phyloP scores from a whole-genome alignment of 2,888 invertebrate genomes.

The Ecdyonurus torrentis region DNA sequence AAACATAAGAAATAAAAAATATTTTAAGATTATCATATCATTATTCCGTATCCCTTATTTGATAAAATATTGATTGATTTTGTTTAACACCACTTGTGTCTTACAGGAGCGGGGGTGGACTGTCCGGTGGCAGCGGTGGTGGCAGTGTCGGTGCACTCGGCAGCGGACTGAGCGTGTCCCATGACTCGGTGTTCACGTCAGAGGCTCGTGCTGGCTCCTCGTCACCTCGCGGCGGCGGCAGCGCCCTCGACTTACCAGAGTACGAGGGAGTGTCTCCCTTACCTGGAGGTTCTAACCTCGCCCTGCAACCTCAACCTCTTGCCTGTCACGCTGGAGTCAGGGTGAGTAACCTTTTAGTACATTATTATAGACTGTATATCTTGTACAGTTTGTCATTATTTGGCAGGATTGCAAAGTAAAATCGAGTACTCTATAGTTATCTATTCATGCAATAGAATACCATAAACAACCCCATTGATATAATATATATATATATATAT shows the following conservation, averaged over 20 bases:
- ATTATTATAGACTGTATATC: too few relatives aligned
- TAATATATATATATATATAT: too few relatives aligned
- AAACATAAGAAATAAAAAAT: too few relatives aligned
- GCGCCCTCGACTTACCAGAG: background rate
- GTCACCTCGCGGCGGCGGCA: background rate
- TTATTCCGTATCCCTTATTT: too few relatives aligned
- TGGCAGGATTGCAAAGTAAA: too few relatives aligned
- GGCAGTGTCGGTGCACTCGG: background rate
- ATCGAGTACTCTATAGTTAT: too few relatives aligned
- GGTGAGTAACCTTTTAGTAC: conserved; percentile 17
- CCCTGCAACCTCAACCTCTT: conserved; percentile 12
- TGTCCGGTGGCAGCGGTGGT: conserved; percentile 27
- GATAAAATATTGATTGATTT: too few relatives aligned
- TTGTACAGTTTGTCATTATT: too few relatives aligned
- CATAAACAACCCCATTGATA: too few relatives aligned
- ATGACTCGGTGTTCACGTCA: conserved; percentile 82
- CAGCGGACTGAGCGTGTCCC: conserved; percentile 59
- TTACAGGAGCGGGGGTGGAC: conserved; percentile 23
- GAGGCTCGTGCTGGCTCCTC: conserved; percentile 28
- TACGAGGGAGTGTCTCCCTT: background rate
- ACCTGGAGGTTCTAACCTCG: background rate
- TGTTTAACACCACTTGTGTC: too few relatives aligned
- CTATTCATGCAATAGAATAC: too few relatives aligned
- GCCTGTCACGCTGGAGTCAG: conserved; percentile 17
- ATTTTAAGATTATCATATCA: too few relatives aligned